Conservation (phyloP, 2,888 invertebrate genomes). For the Lasiommata megera region DNA sequence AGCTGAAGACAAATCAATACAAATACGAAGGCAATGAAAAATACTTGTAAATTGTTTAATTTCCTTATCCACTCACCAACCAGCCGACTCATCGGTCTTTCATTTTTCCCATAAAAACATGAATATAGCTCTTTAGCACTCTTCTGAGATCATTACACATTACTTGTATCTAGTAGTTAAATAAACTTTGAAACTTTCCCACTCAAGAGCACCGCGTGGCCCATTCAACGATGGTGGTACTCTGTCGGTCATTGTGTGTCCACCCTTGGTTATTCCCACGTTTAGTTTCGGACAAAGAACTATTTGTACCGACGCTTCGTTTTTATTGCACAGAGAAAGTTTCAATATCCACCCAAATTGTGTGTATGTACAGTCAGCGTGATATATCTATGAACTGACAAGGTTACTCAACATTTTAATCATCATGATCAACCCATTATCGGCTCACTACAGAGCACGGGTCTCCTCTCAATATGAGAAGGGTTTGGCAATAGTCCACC, state of each 20-base stretch:
- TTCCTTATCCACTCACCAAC: too few relatives aligned
- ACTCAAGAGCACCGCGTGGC: background rate
- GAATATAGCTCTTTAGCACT: too few relatives aligned
- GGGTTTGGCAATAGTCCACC: too few relatives aligned
- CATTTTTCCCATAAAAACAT: too few relatives aligned
- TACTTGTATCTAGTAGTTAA: background rate
- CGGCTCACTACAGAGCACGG: too few relatives aligned
- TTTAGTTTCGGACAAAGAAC: conserved; percentile 4
- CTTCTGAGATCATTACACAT: too few relatives aligned
- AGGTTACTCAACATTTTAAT: background rate
- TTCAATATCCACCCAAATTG: conserved; percentile 28
- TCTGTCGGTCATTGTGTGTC: background rate
- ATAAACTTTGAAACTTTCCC: background rate
- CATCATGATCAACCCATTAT: too few relatives aligned
- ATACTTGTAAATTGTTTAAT: too few relatives aligned
- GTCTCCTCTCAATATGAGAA: too few relatives aligned
- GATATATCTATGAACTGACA: background rate
- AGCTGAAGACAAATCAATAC: too few relatives aligned
- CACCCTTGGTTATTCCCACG: background rate
- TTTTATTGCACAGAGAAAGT: conserved; percentile 29
- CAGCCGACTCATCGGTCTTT: too few relatives aligned
- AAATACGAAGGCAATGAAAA: too few relatives aligned
- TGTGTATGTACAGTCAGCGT: background rate
- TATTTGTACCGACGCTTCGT: background rate
- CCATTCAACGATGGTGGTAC: background rate